Base-by-base conservation (phyloP, 2,113 vertebrate genomes). In the Euleptes europaea region DNA sequence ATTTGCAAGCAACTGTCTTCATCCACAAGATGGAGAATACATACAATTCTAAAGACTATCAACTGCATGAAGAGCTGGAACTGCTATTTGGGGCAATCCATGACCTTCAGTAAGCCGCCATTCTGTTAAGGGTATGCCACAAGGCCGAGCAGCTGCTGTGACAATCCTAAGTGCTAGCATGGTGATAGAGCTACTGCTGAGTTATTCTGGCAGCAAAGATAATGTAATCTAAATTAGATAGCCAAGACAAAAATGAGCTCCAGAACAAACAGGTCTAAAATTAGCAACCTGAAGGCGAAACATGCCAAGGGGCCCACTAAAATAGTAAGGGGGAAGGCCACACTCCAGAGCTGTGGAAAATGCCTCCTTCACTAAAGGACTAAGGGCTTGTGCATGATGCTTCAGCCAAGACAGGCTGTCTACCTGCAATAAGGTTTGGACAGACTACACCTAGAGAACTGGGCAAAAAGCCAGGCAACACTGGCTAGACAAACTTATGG, bases 141-240 rank as follows among this genome's bases (percentile, higher is more conserved):
- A 63, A 49, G 60, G 28, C 54, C 49, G 88, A 84, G 86, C 38
- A 86, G 60, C 86, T 76, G n/a, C 5, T 84, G 84, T 78, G 88
- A 80, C 84, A 87, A 67, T 26, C n/a, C 66, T 44, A 88, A 66
- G 74, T 85, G 35, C 57, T 51, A 35, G 77, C 17, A 78, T 35
- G 75, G 90, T 63, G 74, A 89, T 47, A 42, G 79, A 90, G n/a
- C 28, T 3, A 28, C 47, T 81, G 88, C 69, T 85, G 57, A 85
- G 74, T 79, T 72, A 71, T 72, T 76, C 84, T 91, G 91, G 80
- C 63, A 80, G 86, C 74, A 84, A 19, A 88, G 82, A 69, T 38
- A 82, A n/a, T 76, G 60, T 86, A 82, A 89, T 89, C 91, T 90
- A 47, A 88, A 88, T 73, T 79, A 80, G 80, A 91, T 79, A 82